A percentile compares a stretch with the other conserved stretches of the same genome.
Conservation (phyloP, 1,140 invertebrate genomes). For the Mesaphorura yosii region DNA sequence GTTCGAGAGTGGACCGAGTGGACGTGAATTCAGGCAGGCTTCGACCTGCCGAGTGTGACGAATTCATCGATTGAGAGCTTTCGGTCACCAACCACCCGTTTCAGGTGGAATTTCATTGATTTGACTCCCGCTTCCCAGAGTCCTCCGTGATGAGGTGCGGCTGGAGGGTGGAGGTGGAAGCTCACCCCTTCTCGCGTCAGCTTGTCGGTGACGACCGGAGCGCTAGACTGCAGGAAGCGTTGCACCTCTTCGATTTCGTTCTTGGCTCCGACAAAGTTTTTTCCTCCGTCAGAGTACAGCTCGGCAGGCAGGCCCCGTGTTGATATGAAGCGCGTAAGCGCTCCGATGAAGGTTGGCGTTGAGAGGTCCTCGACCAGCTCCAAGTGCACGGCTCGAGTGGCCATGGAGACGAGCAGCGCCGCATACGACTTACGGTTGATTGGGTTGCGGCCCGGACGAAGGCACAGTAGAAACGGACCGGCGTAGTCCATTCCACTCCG, state of each 20-base stretch:
- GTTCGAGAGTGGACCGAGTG: conserved; percentile 26
- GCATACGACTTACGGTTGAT: conserved; percentile 21
- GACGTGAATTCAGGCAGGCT: conserved; percentile 33
- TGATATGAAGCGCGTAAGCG: conserved; percentile 19
- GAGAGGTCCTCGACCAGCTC: conserved; percentile 22
- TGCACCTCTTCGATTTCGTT: conserved; percentile 24
- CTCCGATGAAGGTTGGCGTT: conserved; percentile 13
- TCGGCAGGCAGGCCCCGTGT: conserved; percentile 18
- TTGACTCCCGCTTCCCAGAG: conserved; percentile 35
- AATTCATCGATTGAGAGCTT: conserved; percentile 28
- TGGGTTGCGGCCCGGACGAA: conserved; percentile 14
- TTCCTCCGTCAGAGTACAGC: conserved; percentile 35
- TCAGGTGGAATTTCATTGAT: conserved; percentile 32
- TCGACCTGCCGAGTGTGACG: conserved; percentile 33
- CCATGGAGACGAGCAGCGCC: conserved; percentile 18
- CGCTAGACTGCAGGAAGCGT: background rate
- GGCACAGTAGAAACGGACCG: conserved; percentile 35
- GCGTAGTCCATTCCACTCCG: conserved; percentile 36
- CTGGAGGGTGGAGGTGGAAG: conserved; percentile 34
- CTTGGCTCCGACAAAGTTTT: conserved; percentile 34
- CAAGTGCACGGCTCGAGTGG: conserved; percentile 20
- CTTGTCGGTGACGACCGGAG: background rate
- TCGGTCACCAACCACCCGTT: conserved; percentile 20
- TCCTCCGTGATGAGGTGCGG: conserved; percentile 33
- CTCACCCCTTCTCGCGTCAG: conserved; percentile 12